Percentiles rank a stretch among this genome's conserved stretches.
Conservation (phyloP, 2,888 invertebrate genomes). For the Creontiades dilutus region DNA sequence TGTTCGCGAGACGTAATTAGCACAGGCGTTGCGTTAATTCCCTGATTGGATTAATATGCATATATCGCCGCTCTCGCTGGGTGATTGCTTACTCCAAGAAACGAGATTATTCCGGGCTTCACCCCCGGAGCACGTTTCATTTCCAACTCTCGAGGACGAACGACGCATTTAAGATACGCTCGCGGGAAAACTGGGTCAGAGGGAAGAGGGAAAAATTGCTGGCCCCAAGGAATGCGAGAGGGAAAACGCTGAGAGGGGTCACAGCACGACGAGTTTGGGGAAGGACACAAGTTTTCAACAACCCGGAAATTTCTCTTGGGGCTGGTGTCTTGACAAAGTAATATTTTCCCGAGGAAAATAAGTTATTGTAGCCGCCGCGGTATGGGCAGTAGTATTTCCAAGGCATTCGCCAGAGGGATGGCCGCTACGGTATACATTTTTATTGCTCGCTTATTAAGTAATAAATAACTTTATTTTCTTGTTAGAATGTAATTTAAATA, state of each 20-base stretch:
- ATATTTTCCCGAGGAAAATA: neutral
- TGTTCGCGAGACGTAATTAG: no score
- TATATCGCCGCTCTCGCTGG: no score
- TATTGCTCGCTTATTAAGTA: neutral
- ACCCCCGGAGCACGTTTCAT: neutral
- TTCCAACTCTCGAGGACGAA: neutral
- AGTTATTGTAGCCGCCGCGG: slow-evolving; percentile 9
- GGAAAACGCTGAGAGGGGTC: neutral
- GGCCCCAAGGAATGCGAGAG: neutral
- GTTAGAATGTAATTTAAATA: no score
- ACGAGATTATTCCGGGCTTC: no score
- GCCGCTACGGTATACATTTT: neutral
- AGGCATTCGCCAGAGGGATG: neutral
- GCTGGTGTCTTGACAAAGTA: slow-evolving; percentile 36
- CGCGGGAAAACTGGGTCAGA: slow-evolving; percentile 2
- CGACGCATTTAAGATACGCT: slow-evolving; percentile 24
- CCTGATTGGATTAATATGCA: no score
- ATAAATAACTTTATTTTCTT: neutral
- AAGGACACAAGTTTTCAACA: slow-evolving; percentile 32
- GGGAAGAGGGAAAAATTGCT: neutral
- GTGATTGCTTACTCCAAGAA: no score
- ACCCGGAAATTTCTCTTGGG: slow-evolving; percentile 31
- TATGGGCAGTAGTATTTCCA: neutral
- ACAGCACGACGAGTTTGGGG: neutral
- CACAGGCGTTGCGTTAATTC: no score